Evolutionary conservation across 2,888 invertebrate species (phyloP).

Genomic region (Nephrocerus scutellatus): DNA sequence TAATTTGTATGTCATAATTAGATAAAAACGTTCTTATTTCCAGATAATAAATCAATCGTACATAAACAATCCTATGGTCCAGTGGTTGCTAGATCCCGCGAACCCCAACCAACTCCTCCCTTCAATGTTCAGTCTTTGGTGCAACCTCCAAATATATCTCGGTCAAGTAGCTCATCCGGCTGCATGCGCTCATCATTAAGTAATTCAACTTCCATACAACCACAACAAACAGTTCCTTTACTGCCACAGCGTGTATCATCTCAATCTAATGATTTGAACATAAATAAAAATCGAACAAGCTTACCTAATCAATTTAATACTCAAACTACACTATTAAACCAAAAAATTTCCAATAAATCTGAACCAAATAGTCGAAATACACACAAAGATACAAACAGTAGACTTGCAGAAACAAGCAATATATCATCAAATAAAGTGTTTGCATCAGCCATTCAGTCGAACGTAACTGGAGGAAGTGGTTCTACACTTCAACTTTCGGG

Average conservation of each 20-base stretch:
- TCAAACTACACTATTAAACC: slow-evolving; percentile 16
- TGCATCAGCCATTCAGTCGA: slow-evolving; percentile 16
- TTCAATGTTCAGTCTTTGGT: slow-evolving; percentile 24
- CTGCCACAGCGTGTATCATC: slow-evolving; percentile 21
- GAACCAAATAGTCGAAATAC: slow-evolving; percentile 20
- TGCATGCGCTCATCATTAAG: too few relatives aligned
- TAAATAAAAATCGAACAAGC: slow-evolving; percentile 36
- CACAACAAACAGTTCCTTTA: slow-evolving; percentile 13
- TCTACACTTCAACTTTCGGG: too few relatives aligned
- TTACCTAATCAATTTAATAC: slow-evolving; percentile 21
- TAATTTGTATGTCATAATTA: background rate
- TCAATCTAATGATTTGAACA: slow-evolving; percentile 33
- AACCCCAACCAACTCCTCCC: slow-evolving; percentile 24
- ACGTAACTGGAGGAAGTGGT: too few relatives aligned
- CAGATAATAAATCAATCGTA: slow-evolving; percentile 37
- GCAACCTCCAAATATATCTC: slow-evolving; percentile 22
- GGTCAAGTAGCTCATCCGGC: slow-evolving; percentile 22
- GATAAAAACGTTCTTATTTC: slow-evolving; percentile 4
- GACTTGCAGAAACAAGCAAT: slow-evolving; percentile 20
- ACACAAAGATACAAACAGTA: slow-evolving; percentile 21
- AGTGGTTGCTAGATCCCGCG: slow-evolving; percentile 29
- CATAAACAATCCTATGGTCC: slow-evolving; percentile 24
- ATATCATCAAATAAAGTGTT: slow-evolving; percentile 20
- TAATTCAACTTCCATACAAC: too few relatives aligned
- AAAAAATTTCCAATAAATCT: slow-evolving; percentile 22